Base-by-base conservation (phyloP, 2,888 invertebrate genomes). In the Microchrysa polita region DNA sequence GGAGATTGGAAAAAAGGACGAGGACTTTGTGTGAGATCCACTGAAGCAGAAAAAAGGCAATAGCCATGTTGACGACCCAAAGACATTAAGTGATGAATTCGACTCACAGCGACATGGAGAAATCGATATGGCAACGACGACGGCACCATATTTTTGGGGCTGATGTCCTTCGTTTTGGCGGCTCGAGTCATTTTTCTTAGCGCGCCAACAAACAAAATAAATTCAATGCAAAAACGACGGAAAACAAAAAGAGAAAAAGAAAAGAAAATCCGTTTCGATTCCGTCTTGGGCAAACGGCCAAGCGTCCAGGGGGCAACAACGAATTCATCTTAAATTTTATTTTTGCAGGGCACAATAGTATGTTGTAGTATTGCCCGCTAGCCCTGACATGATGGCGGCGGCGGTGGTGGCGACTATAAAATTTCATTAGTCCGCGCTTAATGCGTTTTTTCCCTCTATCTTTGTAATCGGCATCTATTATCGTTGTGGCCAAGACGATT, bases 1-100 rank as follows among this genome's bases (percentile, higher is more conserved):
- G n/a, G n/a, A n/a, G 55, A 73, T 67, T 60, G 57, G n/a, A n/a
- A n/a, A n/a, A 27, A 67, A 55, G 23, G 48, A 57, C 42, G 44
- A 59, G 65, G 67, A 74, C 72, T 74, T 73, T 61, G 27, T 61
- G 27, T 69, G 61, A 60, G 63, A 63, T 69, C 57, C 55, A 69
- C 20, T 69, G 27, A 57, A 63, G 63, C 55, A 34, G 42, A 55
- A 53, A 67, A 72, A 73, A 61, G 69, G 27, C 27, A 69, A 75
- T 73, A 73, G 59, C 69, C 69, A 53, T 55, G 75, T 69, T 75
- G 75, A 75, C 75, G 69, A 69, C 63, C 44, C 67, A 67, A 42
- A 73, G 75, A 69, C 75, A 67, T 52, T 73, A 75, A 73, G 73
- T 75, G 75, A 75, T 75, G 75, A 75, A 75, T 75, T 73, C 73